phyloP scores from a whole-genome alignment of 2,797 vertebrate genomes.

The Pangasius djambal region DNA sequence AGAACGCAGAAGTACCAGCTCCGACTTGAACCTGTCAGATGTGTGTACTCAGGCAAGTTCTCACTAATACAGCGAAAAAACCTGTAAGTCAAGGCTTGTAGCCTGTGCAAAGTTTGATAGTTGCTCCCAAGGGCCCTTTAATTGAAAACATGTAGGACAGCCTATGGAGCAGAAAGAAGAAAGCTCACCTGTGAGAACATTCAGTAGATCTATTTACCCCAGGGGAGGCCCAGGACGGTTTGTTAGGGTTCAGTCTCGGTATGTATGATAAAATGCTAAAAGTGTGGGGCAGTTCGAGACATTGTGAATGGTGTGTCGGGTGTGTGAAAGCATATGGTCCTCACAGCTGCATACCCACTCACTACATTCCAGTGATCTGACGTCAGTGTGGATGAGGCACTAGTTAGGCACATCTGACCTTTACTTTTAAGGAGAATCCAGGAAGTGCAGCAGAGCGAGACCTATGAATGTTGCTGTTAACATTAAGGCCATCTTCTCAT shows the following conservation, averaged over 20 bases:
- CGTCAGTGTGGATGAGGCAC: constrained; percentile 35
- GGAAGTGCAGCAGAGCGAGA: constrained; percentile 42
- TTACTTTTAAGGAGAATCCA: constrained; percentile 37
- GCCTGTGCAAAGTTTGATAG: neutral
- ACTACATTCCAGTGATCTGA: constrained; percentile 38
- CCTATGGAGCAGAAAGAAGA: neutral
- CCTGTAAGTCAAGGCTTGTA: constrained; percentile 12
- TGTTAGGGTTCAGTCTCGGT: constrained; percentile 52
- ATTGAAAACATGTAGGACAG: neutral
- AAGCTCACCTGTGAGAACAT: constrained; percentile 41
- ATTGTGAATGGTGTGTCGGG: neutral
- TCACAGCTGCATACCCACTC: constrained; percentile 51
- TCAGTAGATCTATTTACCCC: constrained; percentile 46
- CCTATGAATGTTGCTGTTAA: constrained; percentile 1
- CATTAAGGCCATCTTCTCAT: neutral
- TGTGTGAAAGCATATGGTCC: constrained; percentile 40
- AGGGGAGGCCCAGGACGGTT: constrained; percentile 41
- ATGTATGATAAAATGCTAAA: constrained; percentile 47
- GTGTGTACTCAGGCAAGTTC: constrained; percentile 32
- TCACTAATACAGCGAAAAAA: constrained; percentile 28
- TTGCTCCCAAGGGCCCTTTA: constrained; percentile 1
- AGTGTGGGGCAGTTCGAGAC: constrained; percentile 41
- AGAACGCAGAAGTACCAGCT: constrained; percentile 31
- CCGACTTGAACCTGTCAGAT: constrained; percentile 47
- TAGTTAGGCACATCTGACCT: constrained; percentile 16